Evolutionary conservation across 2,113 vertebrate genomes (phyloP).

Genomic region (Dromaius novaehollandiae): DNA sequence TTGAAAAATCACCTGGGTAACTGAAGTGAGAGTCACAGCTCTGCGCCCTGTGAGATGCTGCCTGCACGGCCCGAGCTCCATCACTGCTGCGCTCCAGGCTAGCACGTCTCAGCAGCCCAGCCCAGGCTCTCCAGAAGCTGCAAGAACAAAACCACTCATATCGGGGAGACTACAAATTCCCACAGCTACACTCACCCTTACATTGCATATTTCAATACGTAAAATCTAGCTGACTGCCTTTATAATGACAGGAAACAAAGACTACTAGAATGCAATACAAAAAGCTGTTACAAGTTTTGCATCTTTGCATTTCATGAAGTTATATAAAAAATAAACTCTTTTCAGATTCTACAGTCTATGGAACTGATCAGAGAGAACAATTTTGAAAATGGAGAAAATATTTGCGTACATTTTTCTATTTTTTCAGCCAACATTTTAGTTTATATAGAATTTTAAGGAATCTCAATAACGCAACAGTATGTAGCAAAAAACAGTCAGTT

Average conservation of each 20-base stretch:
- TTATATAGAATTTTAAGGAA: background rate
- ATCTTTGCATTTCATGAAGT: background rate
- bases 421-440: background rate
- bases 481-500: background rate
- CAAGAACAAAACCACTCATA: background rate
- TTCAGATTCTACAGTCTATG: background rate
- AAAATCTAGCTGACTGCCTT: background rate
- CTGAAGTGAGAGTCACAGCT: background rate
- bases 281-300: background rate
- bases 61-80: background rate
- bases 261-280: background rate
- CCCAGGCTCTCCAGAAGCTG: background rate
- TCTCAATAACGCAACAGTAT: background rate
- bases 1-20: background rate
- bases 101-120: background rate
- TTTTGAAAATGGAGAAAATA: background rate
- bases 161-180: background rate
- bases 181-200: background rate
- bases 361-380: background rate
- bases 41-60: background rate
- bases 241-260: background rate
- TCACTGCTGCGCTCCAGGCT: background rate
- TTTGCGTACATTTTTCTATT: background rate
- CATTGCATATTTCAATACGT: background rate
- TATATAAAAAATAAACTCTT: background rate